Evolutionary conservation across 2,113 vertebrate genomes (phyloP).

Genomic region (Micronycteris hirsuta): DNA sequence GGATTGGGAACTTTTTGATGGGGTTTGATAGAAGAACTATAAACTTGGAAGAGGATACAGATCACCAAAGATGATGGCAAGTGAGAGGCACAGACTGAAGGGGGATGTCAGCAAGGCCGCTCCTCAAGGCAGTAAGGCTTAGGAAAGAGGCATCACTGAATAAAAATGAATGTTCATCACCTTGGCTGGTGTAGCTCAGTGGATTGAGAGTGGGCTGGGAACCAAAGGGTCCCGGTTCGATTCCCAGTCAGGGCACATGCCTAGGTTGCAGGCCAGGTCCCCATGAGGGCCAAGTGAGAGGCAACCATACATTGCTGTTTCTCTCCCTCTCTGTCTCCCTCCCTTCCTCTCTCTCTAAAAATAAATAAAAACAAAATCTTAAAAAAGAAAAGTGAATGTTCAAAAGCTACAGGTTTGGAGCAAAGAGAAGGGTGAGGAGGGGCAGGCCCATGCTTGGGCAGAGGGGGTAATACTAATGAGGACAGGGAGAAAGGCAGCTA

Average conservation of each 20-base stretch:
- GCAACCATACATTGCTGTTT: too few species aligned
- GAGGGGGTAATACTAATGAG: neutral
- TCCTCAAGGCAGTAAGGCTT: neutral
- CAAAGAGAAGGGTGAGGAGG: neutral
- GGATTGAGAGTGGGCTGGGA: too few species aligned
- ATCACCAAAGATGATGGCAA: neutral
- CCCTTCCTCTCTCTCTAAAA: too few species aligned
- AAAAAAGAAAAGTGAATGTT: neutral
- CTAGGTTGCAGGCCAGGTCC: too few species aligned
- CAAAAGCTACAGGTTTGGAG: neutral
- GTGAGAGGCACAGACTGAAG: neutral
- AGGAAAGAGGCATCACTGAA: neutral
- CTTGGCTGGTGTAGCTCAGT: too few species aligned
- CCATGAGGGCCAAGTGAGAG: too few species aligned
- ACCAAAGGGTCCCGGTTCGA: too few species aligned
- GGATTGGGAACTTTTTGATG: neutral
- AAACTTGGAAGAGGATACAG: neutral
- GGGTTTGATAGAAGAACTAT: neutral
- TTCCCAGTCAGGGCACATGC: too few species aligned
- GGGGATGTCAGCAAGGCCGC: neutral
- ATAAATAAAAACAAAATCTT: too few species aligned
- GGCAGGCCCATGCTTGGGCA: neutral
- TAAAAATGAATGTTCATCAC: neutral
- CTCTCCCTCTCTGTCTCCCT: too few species aligned
- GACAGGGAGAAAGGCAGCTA: neutral